Conservation (phyloP, 2,888 invertebrate genomes). For the Tachina fera region DNA sequence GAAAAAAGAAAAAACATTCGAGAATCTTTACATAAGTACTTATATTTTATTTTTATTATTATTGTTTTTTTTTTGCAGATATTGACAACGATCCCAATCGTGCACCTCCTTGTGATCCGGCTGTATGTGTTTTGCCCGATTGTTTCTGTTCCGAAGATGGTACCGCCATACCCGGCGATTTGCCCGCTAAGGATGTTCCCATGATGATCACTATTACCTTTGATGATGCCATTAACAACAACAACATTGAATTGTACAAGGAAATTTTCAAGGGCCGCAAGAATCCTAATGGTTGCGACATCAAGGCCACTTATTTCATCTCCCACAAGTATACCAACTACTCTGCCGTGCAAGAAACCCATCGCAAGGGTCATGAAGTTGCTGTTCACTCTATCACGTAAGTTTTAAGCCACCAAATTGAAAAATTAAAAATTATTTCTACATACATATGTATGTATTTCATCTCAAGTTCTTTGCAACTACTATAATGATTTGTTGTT, state of each 20-base stretch:
- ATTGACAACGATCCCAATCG: slow-evolving; percentile 97
- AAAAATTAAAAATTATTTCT: not conserved
- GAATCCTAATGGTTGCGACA: slow-evolving; percentile 96
- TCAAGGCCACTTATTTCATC: slow-evolving; percentile 95
- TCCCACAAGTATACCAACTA: slow-evolving; percentile 97
- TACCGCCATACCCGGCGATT: slow-evolving; percentile 92
- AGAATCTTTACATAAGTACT: not conserved
- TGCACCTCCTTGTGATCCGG: slow-evolving; percentile 93
- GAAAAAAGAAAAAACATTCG: not conserved
- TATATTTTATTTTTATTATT: not conserved
- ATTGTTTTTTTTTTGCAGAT: slow-evolving; percentile 84
- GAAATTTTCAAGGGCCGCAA: slow-evolving; percentile 95
- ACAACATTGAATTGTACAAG: slow-evolving; percentile 96
- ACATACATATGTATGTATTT: too few species aligned
- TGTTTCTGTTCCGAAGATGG: slow-evolving; percentile 98
- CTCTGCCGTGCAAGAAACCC: slow-evolving; percentile 95
- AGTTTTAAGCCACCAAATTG: slow-evolving; percentile 81
- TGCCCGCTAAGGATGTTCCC: slow-evolving; percentile 92
- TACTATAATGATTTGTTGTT: not conserved
- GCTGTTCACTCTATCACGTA: slow-evolving; percentile 97
- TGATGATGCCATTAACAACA: slow-evolving; percentile 97
- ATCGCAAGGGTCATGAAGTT: slow-evolving; percentile 96
- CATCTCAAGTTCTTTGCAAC: not conserved
- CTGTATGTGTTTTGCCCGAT: slow-evolving; percentile 93
- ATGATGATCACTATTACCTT: slow-evolving; percentile 98